Percentiles rank a stretch among this genome's conserved stretches.
Evolutionary conservation across 1,140 invertebrate species (phyloP).

Genomic region (Calosoma granatense): DNA sequence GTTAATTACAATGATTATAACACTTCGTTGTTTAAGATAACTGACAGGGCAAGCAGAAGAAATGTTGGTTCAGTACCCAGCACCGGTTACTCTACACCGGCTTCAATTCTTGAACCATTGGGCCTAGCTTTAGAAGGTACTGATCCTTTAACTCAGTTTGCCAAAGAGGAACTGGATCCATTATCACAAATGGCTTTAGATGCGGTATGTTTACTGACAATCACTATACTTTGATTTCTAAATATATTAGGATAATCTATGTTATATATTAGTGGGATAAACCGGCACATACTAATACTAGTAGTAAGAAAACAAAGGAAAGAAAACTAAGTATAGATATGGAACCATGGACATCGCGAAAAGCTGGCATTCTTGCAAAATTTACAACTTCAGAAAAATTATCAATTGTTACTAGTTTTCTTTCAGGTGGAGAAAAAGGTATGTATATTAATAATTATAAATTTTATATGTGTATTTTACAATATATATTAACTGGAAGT

Average conservation of each 20-base stretch:
- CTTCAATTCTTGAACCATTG: conserved; percentile 45
- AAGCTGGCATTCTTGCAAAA: conserved; percentile 65
- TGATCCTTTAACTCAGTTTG: conserved; percentile 66
- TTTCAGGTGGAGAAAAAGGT: conserved; percentile 73
- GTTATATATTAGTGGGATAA: conserved; percentile 15
- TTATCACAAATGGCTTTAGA: conserved; percentile 51
- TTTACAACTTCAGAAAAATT: conserved; percentile 88
- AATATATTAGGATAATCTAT: conserved; percentile 10
- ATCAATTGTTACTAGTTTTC: conserved; percentile 78
- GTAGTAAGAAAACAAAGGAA: conserved; percentile 40
- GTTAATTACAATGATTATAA: conserved; percentile 1
- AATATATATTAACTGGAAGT: conserved; percentile 10
- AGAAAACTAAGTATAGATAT: conserved; percentile 33
- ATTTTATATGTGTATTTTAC: neutral
- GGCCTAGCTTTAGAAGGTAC: conserved; percentile 52
- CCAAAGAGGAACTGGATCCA: conserved; percentile 53
- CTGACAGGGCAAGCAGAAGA: conserved; percentile 37
- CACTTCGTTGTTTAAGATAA: conserved; percentile 24
- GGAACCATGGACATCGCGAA: conserved; percentile 65
- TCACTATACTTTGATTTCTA: conserved; percentile 14
- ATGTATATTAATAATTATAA: conserved; percentile 16
- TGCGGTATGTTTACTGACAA: no score
- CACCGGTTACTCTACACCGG: conserved; percentile 37
- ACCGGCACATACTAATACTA: conserved; percentile 18
- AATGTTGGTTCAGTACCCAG: conserved; percentile 37